Evolutionary conservation across 1,140 invertebrate species (phyloP).

Genomic region (Listronotus bonariensis): DNA sequence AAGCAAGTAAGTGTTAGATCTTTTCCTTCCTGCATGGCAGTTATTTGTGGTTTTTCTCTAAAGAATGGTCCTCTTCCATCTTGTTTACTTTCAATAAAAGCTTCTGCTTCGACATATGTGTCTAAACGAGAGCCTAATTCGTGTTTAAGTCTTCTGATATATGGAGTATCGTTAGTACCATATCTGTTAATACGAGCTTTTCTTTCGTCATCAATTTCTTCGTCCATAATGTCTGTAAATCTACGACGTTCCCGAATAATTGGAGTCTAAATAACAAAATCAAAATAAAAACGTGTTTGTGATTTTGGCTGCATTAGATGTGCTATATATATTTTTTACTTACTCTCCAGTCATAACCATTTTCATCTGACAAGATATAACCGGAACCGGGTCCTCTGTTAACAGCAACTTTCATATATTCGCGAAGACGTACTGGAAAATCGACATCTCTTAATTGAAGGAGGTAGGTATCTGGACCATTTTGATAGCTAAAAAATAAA

Average conservation of each 20-base stretch:
- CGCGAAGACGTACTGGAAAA: slow-evolving; percentile 86
- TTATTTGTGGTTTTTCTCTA: slow-evolving; percentile 77
- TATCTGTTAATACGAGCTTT: slow-evolving; percentile 80
- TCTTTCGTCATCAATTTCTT: slow-evolving; percentile 91
- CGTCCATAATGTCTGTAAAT: slow-evolving; percentile 94
- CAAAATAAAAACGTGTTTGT: too few species aligned
- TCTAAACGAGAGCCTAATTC: slow-evolving; percentile 81
- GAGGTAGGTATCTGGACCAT: slow-evolving; percentile 94
- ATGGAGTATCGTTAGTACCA: slow-evolving; percentile 67
- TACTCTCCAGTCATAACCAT: slow-evolving; percentile 76
- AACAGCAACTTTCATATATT: slow-evolving; percentile 91
- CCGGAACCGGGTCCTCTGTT: slow-evolving; percentile 71
- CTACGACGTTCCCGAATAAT: slow-evolving; percentile 86
- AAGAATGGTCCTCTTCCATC: slow-evolving; percentile 81
- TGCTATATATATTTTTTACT: slow-evolving; percentile 42
- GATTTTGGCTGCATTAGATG: too few species aligned
- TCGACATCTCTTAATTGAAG: slow-evolving; percentile 89
- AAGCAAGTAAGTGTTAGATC: slow-evolving; percentile 79
- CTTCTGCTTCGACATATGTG: slow-evolving; percentile 82
- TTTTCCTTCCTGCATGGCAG: slow-evolving; percentile 79
- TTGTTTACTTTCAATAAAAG: slow-evolving; percentile 77
- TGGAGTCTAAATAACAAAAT: slow-evolving; percentile 65
- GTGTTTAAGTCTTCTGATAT: slow-evolving; percentile 74
- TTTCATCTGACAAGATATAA: slow-evolving; percentile 67
- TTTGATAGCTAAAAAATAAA: slow-evolving; percentile 76